phyloP scores from a whole-genome alignment of 2,888 invertebrate species.

The Caenorhabditis doughertyi region DNA sequence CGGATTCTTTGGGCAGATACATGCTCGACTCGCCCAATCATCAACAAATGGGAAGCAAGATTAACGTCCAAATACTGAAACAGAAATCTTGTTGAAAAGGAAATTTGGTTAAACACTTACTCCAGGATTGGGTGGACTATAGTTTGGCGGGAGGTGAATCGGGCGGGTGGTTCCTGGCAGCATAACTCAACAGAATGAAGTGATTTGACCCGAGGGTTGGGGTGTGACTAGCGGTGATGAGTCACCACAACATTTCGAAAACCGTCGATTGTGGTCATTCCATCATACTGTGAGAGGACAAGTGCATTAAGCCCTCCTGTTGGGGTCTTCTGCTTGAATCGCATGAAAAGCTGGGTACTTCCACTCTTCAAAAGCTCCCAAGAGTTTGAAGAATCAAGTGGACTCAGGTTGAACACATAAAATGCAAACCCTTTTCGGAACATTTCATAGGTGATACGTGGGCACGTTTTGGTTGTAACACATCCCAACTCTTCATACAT shows the following conservation, averaged over 20 bases:
- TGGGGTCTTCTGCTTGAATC: conserved; percentile 29
- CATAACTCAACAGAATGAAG: conserved; percentile 14
- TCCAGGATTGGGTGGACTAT: not conserved
- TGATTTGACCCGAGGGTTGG: too few relatives aligned
- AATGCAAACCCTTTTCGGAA: not conserved
- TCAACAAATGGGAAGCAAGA: not conserved
- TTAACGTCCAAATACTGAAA: conserved; percentile 12
- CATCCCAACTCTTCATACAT: conserved; percentile 31
- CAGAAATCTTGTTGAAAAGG: too few relatives aligned
- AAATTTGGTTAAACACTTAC: not conserved
- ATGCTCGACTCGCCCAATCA: not conserved
- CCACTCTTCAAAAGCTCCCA: conserved; percentile 40
- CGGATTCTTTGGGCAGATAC: not conserved
- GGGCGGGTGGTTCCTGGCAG: conserved; percentile 2
- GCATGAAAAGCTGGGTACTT: not conserved
- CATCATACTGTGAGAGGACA: conserved; percentile 24
- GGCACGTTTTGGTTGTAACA: not conserved
- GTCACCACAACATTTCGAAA: conserved; percentile 41
- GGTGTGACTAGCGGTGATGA: too few relatives aligned
- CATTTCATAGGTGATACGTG: conserved; percentile 1
- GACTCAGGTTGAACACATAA: conserved; percentile 5
- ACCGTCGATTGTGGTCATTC: not conserved
- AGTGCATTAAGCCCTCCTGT: conserved; percentile 5
- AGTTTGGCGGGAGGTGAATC: not conserved
- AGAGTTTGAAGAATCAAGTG: conserved; percentile 4